A percentile compares a stretch with the other conserved stretches of the same genome.
Conservation (phyloP, 2,888 invertebrate species). For the Portevinia maculata region DNA sequence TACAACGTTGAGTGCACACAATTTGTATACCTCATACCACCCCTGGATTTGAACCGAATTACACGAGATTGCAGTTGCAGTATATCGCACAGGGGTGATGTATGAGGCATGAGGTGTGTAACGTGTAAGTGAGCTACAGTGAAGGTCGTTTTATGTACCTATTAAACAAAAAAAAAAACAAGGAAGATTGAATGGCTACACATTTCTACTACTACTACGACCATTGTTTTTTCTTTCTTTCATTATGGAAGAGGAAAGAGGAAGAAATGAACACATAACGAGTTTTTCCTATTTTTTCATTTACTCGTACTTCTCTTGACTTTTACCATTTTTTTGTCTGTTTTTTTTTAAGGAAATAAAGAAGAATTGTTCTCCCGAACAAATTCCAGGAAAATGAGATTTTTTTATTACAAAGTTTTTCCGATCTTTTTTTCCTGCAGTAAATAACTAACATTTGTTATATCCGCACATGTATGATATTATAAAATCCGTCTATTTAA, state of each 20-base stretch:
- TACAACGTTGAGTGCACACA: slow-evolving; percentile 47
- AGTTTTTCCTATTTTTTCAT: slow-evolving; percentile 32
- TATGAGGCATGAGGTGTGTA: slow-evolving; percentile 37
- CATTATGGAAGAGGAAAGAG: slow-evolving; percentile 45
- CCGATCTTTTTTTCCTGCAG: not conserved
- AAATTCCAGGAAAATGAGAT: slow-evolving; percentile 52
- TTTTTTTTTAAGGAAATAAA: slow-evolving; percentile 27
- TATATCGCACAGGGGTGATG: slow-evolving; percentile 29
- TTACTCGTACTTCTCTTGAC: slow-evolving; percentile 37
- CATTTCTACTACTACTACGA: slow-evolving; percentile 31
- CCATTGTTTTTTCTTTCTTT: slow-evolving; percentile 47
- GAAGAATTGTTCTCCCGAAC: slow-evolving; percentile 16
- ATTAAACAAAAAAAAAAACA: slow-evolving; percentile 7
- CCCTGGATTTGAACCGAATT: slow-evolving; percentile 20
- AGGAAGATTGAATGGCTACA: slow-evolving; percentile 20
- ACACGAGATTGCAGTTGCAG: slow-evolving; percentile 13
- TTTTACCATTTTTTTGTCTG: slow-evolving; percentile 2
- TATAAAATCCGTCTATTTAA: slow-evolving; percentile 35
- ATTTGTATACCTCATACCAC: slow-evolving; percentile 49
- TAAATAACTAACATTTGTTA: slow-evolving; percentile 56
- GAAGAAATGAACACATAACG: slow-evolving; percentile 66
- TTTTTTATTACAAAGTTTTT: slow-evolving; percentile 48
- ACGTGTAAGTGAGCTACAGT: slow-evolving; percentile 48
- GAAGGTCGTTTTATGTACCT: slow-evolving; percentile 69
- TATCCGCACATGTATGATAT: slow-evolving; percentile 1